phyloP scores from a whole-genome alignment of 1,140 invertebrate species.

The Caenorhabditis latens region DNA sequence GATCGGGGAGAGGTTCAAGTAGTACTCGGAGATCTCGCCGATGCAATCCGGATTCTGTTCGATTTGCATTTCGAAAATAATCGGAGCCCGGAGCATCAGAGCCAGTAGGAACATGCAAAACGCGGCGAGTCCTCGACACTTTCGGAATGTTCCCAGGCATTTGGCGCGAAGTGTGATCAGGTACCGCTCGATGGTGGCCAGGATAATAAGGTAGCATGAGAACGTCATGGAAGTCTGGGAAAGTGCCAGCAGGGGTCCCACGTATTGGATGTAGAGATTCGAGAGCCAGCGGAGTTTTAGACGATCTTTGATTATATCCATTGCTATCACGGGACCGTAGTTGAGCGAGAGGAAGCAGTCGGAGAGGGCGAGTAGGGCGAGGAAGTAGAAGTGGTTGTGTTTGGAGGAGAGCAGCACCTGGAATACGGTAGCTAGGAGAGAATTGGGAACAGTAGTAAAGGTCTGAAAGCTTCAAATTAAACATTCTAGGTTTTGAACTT shows the following conservation, averaged over 20 bases:
- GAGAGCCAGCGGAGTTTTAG: constrained; percentile 65
- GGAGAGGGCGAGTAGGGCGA: constrained; percentile 65
- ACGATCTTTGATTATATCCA: constrained; percentile 68
- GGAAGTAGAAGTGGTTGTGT: constrained; percentile 68
- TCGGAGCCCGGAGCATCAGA: constrained; percentile 61
- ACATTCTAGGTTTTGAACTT: too few relatives aligned
- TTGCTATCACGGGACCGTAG: constrained; percentile 68
- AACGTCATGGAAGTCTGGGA: constrained; percentile 68
- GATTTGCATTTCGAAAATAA: constrained; percentile 67
- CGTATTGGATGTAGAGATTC: constrained; percentile 64
- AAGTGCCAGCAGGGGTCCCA: constrained; percentile 60
- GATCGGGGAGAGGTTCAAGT: constrained; percentile 55
- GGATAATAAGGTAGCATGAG: constrained; percentile 67
- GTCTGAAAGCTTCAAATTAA: too few relatives aligned
- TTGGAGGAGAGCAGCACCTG: constrained; percentile 61
- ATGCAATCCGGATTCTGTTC: constrained; percentile 64
- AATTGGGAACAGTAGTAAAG: too few relatives aligned
- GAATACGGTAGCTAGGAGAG: neutral
- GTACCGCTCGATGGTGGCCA: constrained; percentile 68
- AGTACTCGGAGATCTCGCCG: constrained; percentile 62
- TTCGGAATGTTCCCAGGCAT: constrained; percentile 61
- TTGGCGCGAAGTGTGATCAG: constrained; percentile 62
- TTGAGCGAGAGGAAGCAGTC: constrained; percentile 67
- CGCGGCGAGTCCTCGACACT: constrained; percentile 30
- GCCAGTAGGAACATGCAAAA: constrained; percentile 64